These are phyloP conservation scores for Nemotelus pantherinus DNA, from an alignment of 2,888 invertebrate species.

Conservation along the genomic window DNA sequence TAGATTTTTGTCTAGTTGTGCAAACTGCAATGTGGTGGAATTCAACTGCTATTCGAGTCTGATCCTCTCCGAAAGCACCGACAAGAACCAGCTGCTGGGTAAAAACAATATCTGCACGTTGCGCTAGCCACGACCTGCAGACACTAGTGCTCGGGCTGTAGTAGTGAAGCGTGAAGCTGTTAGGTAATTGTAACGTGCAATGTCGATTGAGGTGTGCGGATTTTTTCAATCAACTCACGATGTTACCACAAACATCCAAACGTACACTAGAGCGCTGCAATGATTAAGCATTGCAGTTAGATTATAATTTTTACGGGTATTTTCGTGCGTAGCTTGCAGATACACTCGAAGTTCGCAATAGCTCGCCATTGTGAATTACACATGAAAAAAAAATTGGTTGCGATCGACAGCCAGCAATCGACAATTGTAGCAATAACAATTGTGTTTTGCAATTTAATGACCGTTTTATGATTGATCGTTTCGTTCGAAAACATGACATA, in stretches of 20 bases:
- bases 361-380: background rate
- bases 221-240: background rate
- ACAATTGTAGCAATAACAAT: background rate
- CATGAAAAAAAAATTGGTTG: background rate
- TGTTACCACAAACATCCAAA: too few relatives aligned
- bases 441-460: background rate
- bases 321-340: background rate
- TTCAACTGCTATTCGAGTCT: too few relatives aligned
- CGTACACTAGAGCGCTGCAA: too few relatives aligned
- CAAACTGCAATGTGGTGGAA: constrained; percentile 3
- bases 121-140: background rate
- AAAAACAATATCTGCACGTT: too few relatives aligned
- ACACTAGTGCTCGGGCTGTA: constrained; percentile 10
- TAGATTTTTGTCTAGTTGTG: constrained; percentile 8
- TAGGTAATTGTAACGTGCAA: constrained; percentile 35
- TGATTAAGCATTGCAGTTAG: too few relatives aligned
- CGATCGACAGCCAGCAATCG: too few relatives aligned
- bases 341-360: background rate
- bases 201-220: constrained; percentile 22
- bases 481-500: background rate
- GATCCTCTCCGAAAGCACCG: too few relatives aligned
- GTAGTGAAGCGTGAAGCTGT: constrained; percentile 43
- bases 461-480: background rate
- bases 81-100: background rate
- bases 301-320: background rate